phyloP scores from a whole-genome alignment of 2,888 invertebrate genomes.

The Digitonthophagus gazella region DNA sequence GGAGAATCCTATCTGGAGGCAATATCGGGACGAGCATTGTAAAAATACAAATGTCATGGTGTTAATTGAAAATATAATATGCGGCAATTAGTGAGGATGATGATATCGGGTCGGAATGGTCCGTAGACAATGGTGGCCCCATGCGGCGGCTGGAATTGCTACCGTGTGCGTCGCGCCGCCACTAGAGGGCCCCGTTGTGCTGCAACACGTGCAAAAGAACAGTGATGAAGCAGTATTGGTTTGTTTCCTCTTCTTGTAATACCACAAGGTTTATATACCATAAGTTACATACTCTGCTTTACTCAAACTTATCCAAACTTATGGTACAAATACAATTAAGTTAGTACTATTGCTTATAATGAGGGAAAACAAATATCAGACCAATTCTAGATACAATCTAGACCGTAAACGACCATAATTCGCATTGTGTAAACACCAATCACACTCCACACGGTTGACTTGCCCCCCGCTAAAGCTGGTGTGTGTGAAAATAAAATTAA shows the following conservation, averaged over 20 bases:
- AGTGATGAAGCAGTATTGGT: constrained; percentile 24
- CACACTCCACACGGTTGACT: neutral
- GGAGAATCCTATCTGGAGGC: constrained; percentile 30
- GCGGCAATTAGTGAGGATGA: constrained; percentile 56
- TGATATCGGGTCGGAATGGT: constrained; percentile 43
- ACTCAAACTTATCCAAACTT: too few relatives aligned
- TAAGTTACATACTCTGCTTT: too few relatives aligned
- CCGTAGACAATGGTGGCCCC: constrained; percentile 44
- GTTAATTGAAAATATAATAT: constrained; percentile 67
- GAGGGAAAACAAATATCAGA: neutral
- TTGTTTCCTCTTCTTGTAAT: neutral
- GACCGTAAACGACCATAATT: neutral
- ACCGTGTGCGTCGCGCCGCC: constrained; percentile 43
- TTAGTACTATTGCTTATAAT: too few relatives aligned
- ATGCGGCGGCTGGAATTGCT: constrained; percentile 47
- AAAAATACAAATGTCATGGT: constrained; percentile 64
- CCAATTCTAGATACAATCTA: neutral
- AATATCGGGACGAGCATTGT: constrained; percentile 30
- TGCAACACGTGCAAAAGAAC: constrained; percentile 31
- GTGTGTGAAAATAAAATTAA: constrained; percentile 28
- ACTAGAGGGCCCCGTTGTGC: constrained; percentile 31
- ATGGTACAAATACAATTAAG: too few relatives aligned
- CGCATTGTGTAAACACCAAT: neutral
- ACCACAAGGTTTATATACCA: too few relatives aligned
- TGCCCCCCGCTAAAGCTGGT: neutral